Conservation (phyloP, 2,113 vertebrate genomes). For the Galeopterus variegatus region DNA sequence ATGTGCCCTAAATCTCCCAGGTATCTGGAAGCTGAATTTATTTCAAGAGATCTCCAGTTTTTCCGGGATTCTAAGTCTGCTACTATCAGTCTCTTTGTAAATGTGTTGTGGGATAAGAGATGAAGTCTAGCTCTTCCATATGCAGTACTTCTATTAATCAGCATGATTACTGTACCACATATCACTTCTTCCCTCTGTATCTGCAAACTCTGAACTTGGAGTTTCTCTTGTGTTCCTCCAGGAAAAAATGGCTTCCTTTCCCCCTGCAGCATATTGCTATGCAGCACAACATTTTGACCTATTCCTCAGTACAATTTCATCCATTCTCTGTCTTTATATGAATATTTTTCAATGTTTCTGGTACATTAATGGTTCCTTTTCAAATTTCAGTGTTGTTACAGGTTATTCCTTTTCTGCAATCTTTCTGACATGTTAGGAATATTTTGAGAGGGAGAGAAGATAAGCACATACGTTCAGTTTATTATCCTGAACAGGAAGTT, state of each 20-base stretch:
- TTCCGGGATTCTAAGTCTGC: neutral
- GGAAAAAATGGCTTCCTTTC: neutral
- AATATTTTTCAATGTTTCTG: neutral
- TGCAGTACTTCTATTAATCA: neutral
- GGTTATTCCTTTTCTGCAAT: neutral
- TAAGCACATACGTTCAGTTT: neutral
- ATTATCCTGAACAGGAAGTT: neutral
- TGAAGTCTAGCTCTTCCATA: neutral
- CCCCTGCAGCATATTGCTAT: neutral
- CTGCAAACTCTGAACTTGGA: neutral
- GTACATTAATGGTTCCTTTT: neutral
- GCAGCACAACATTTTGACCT: neutral
- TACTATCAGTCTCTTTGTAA: neutral
- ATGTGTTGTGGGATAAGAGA: neutral
- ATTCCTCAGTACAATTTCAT: neutral
- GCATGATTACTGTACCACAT: neutral
- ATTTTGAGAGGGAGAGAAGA: conserved; percentile 13
- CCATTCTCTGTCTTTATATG: neutral
- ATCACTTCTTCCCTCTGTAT: neutral
- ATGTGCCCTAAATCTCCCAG: neutral
- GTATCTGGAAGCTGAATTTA: neutral
- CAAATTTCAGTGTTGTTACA: neutral
- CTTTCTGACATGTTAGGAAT: conserved; percentile 6
- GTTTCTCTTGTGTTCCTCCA: neutral
- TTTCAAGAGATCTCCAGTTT: neutral